These are phyloP conservation scores for Dascillus cervinus DNA, from an alignment of 2,888 invertebrate genomes.

Conservation along the genomic window DNA sequence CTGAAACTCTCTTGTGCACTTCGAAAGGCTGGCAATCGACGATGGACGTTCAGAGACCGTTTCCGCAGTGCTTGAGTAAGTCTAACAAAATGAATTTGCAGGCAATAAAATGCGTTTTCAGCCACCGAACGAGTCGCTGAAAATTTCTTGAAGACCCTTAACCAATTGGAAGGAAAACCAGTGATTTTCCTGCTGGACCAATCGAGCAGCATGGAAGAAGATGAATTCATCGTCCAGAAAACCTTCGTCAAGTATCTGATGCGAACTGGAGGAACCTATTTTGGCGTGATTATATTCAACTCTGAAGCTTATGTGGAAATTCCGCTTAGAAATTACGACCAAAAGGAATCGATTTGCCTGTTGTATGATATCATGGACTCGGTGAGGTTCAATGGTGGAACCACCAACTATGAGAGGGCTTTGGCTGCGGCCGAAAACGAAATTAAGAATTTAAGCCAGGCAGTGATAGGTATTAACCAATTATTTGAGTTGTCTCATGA, in stretches of 20 bases:
- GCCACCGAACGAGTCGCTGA: too few relatives aligned
- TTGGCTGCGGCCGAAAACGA: not conserved
- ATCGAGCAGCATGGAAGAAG: slow-evolving; percentile 2
- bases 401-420: slow-evolving; percentile 3
- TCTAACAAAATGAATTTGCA: too few relatives aligned
- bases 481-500: too few relatives aligned
- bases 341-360: not conserved
- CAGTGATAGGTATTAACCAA: too few relatives aligned
- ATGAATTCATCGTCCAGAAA: not conserved
- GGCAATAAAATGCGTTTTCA: too few relatives aligned
- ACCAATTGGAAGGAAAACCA: too few relatives aligned
- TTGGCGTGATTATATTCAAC: slow-evolving; percentile 2
- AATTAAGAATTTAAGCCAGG: too few relatives aligned
- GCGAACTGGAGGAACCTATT: not conserved
- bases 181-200: slow-evolving; percentile 2
- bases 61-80: slow-evolving; percentile 3
- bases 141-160: not conserved
- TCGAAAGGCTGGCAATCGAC: slow-evolving; percentile 4
- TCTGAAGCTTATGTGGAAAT: slow-evolving; percentile 2
- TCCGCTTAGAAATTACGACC: not conserved
- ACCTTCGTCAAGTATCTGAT: slow-evolving; percentile 1
- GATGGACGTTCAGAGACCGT: slow-evolving; percentile 1
- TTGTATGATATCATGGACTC: slow-evolving; percentile 1
- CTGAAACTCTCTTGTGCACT: slow-evolving; percentile 2
- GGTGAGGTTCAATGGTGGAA: not conserved